phyloP scores from a whole-genome alignment of 2,888 invertebrate species.

The Leptothorax acervorum region DNA sequence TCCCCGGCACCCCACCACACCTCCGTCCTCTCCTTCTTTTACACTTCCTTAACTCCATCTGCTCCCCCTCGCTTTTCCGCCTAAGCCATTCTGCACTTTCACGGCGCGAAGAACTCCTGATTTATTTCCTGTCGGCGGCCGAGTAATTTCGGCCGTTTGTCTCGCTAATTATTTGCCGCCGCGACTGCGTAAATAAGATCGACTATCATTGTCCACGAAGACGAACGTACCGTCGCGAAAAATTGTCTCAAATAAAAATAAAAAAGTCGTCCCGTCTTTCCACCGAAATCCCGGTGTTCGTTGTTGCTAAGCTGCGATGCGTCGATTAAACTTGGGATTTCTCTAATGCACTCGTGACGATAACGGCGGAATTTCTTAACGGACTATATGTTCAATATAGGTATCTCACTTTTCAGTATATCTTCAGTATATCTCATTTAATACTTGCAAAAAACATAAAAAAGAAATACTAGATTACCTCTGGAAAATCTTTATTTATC shows the following conservation, averaged over 20 bases:
- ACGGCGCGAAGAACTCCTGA: conserved; percentile 69
- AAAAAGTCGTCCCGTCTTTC: neutral
- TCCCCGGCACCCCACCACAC: conserved; percentile 27
- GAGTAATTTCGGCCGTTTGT: conserved; percentile 80
- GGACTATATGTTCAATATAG: too few relatives aligned
- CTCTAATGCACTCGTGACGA: neutral
- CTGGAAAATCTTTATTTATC: neutral
- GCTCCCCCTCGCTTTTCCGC: conserved; percentile 40
- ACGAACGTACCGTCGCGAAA: conserved; percentile 14
- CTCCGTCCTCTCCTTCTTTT: conserved; percentile 50
- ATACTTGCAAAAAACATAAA: neutral
- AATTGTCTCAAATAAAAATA: conserved; percentile 12
- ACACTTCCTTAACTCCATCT: conserved; percentile 55
- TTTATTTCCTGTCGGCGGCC: conserved; percentile 79
- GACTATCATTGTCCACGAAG: conserved; percentile 54
- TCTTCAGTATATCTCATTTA: neutral
- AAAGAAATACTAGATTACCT: neutral
- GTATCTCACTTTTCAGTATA: too few relatives aligned
- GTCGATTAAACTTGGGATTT: conserved; percentile 4
- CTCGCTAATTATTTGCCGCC: conserved; percentile 80
- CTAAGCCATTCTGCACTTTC: conserved; percentile 57
- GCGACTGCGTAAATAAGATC: conserved; percentile 68
- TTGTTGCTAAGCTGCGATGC: neutral
- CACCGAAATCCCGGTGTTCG: neutral
- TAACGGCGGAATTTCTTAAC: neutral